Conservation (phyloP, 2,113 vertebrate genomes). For the Mystacornis crossleyi region DNA sequence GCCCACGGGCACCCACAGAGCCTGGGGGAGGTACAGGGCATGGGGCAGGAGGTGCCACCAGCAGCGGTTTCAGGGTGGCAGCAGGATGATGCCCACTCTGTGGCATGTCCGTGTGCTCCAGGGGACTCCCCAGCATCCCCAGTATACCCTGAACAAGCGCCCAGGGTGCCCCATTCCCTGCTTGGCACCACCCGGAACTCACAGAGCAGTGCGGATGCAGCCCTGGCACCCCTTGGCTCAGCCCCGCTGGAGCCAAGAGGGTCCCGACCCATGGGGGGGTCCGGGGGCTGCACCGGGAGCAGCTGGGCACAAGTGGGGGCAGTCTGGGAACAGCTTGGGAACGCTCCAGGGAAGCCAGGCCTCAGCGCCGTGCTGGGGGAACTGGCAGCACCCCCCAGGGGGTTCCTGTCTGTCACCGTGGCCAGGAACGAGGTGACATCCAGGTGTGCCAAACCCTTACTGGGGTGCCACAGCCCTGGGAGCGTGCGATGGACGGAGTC, state of each 20-base stretch:
- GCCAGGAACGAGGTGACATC: neutral
- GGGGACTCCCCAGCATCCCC: neutral
- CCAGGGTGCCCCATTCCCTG: neutral
- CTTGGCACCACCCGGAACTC: neutral
- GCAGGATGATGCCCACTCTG: fast-evolving
- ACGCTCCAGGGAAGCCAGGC: neutral
- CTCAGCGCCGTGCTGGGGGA: fast-evolving
- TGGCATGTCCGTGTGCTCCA: fast-evolving
- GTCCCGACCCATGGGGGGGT: neutral
- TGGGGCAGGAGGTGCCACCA: neutral
- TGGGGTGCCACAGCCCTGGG: fast-evolving
- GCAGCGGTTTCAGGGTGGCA: fast-evolving
- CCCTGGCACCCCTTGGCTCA: neutral
- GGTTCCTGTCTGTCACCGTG: neutral
- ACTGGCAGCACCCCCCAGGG: fast-evolving
- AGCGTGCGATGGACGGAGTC: fast-evolving
- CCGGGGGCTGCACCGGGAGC: neutral
- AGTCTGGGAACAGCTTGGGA: neutral
- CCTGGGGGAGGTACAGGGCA: fast-evolving
- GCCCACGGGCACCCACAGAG: neutral
- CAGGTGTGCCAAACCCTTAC: neutral
- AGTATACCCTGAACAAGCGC: fast-evolving
- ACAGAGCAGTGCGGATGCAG: fast-evolving
- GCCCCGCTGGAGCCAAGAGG: neutral
- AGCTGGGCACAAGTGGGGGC: neutral